Conservation (phyloP, 2,113 vertebrate genomes). For the Mandrillus leucophaeus region DNA sequence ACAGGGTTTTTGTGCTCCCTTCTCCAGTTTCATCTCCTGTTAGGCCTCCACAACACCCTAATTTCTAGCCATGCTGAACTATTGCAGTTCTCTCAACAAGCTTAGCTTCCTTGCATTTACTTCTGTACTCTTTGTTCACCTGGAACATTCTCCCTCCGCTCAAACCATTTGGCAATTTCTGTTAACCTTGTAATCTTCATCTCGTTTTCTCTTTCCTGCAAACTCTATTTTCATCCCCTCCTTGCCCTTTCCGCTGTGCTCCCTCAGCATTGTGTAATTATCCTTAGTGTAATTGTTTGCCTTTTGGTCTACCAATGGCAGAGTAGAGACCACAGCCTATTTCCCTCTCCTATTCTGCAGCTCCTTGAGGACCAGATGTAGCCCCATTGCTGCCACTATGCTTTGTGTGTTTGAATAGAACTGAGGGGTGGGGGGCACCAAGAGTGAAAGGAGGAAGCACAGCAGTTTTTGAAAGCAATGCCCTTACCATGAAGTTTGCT, state of each 20-base stretch:
- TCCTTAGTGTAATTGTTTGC: not conserved
- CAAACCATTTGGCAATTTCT: not conserved
- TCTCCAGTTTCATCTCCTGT: not conserved
- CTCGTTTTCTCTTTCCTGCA: not conserved
- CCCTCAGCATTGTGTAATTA: not conserved
- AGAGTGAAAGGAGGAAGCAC: not conserved
- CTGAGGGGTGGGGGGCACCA: not conserved
- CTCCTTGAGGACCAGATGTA: not conserved
- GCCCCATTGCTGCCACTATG: not conserved
- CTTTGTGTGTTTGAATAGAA: not conserved
- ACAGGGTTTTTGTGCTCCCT: not conserved
- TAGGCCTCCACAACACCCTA: not conserved
- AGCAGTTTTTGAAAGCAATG: not conserved
- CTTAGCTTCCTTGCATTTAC: not conserved
- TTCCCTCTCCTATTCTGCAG: not conserved
- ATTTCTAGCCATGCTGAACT: not conserved
- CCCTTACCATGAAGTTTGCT: not conserved
- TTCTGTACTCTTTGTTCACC: not conserved
- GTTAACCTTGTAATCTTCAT: not conserved
- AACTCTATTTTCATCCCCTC: not conserved
- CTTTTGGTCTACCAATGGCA: not conserved
- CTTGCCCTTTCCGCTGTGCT: not conserved
- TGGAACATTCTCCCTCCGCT: not conserved
- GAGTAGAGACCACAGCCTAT: not conserved
- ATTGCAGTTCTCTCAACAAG: not conserved